Evolutionary conservation across 1,140 invertebrate genomes (phyloP), one percentile per base, ranked within the genome.

Genomic region (Druon quercuslanigerum): DNA sequence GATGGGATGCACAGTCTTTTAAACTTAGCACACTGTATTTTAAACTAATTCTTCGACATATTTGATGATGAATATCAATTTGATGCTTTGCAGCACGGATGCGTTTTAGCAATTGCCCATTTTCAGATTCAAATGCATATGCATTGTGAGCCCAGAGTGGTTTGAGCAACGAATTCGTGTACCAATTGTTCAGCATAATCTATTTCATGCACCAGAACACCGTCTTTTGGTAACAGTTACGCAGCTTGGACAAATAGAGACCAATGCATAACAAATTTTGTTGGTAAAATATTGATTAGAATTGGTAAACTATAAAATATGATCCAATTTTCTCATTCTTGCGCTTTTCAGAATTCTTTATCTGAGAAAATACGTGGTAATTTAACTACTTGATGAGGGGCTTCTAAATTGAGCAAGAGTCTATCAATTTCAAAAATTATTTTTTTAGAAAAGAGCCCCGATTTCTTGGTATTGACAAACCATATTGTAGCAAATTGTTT

Each of bases 21-120:
- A 70, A 71, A 66, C 51, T n/a, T 33, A 75, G 33, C 51, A 8
- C 46, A n/a, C 17, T 14, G 12, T 75, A 20, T 14, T n/a, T 1
- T 16, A 51, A 76, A 46, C 25, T 40, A 1, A 52, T 52, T 52
- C 11, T 13, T 14, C 51, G 11, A 14, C 51, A 52, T 17, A 83
- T 73, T 79, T 83, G 79, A 19, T 78, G 12, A n/a, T 79, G 56
- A 5, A 83, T 76, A 14, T 79, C 82, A n/a, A n/a, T n/a, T n/a
- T n/a, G n/a, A n/a, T n/a, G n/a, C 51, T 79, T 83, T 16, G 75
- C 82, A 1, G 82, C 46, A 73, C 76, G 77, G 40, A 83, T 17
- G 71, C 14, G 73, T 71, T 72, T 72, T 7, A 76, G 20, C 4
- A 83, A 56, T 14, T 12, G 51, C 6, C 79, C 77, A 77, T 83